Evolutionary conservation across 2,797 vertebrate genomes (phyloP).

Genomic region (Danionella dracula): DNA sequence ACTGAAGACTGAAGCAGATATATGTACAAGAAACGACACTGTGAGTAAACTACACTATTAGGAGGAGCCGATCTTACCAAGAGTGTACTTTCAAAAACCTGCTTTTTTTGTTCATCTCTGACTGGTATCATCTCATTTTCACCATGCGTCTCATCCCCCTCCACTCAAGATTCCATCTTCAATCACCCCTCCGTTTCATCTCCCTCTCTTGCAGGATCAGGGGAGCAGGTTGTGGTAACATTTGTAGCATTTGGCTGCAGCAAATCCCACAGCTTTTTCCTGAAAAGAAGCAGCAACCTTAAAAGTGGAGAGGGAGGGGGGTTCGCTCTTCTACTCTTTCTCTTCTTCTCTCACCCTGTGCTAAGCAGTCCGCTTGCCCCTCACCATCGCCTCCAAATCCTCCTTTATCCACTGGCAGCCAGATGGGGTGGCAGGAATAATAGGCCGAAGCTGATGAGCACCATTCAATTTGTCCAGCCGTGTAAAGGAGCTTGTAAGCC

Average conservation of each 20-base stretch:
- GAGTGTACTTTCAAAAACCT: too few relatives aligned
- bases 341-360: constrained; percentile 53
- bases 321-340: constrained; percentile 46
- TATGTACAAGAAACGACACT: too few relatives aligned
- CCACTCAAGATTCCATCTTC: constrained; percentile 11
- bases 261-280: constrained; percentile 67
- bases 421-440: constrained; percentile 79
- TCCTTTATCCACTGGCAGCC: constrained; percentile 76
- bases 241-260: constrained; percentile 83
- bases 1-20: too few relatives aligned
- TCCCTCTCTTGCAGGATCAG: constrained; percentile 59
- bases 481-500: constrained; percentile 84
- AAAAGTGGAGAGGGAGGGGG: constrained; percentile 24
- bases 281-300: constrained; percentile 63
- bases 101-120: not conserved
- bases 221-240: constrained; percentile 81
- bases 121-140: not conserved
- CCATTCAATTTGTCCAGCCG: constrained; percentile 85
- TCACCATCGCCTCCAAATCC: constrained; percentile 75
- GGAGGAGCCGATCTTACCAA: too few relatives aligned
- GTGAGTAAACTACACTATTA: too few relatives aligned
- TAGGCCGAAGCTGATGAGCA: constrained; percentile 75
- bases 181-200: constrained; percentile 23
- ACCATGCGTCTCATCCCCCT: not conserved
- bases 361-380: constrained; percentile 60